Percentiles rank a stretch among this genome's conserved stretches.
Evolutionary conservation across 2,888 invertebrate genomes (phyloP).

Genomic region (Ethmia dodecea): DNA sequence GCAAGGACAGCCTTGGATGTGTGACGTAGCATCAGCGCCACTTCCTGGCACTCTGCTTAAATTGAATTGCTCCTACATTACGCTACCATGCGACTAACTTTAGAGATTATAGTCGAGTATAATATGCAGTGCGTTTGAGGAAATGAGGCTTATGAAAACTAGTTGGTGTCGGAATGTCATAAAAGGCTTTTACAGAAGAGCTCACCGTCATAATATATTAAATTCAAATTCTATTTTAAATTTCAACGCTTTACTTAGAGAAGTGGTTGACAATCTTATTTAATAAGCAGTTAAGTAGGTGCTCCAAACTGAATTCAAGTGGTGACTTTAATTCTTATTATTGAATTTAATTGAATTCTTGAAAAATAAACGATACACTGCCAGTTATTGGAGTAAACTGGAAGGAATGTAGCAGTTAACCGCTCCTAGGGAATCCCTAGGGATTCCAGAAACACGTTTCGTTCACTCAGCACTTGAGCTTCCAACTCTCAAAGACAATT

Average conservation of each 20-base stretch:
- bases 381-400: constrained; percentile 39
- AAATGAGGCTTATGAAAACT: constrained; percentile 1
- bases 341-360: constrained; percentile 8
- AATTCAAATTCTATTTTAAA: too few species aligned
- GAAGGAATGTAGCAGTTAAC: constrained; percentile 54
- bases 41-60: constrained; percentile 32
- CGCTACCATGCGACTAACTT: constrained; percentile 7
- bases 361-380: constrained; percentile 41
- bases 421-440: constrained; percentile 40
- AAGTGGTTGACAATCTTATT: too few species aligned
- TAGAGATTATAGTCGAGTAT: constrained; percentile 5
- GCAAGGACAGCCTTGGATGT: constrained; percentile 35
- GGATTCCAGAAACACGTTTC: constrained; percentile 53
- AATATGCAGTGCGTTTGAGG: neutral
- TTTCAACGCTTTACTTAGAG: too few species aligned
- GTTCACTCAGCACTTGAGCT: constrained; percentile 55
- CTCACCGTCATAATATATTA: too few species aligned
- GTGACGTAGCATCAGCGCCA: constrained; percentile 22
- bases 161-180: too few species aligned
- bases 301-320: too few species aligned
- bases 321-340: too few species aligned
- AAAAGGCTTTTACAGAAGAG: too few species aligned
- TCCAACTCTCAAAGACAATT: constrained; percentile 61
- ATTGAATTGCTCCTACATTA: constrained; percentile 41
- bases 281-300: too few species aligned